Conservation (phyloP, 2,113 vertebrate genomes). For the Machaerirhynchus nigripectus region DNA sequence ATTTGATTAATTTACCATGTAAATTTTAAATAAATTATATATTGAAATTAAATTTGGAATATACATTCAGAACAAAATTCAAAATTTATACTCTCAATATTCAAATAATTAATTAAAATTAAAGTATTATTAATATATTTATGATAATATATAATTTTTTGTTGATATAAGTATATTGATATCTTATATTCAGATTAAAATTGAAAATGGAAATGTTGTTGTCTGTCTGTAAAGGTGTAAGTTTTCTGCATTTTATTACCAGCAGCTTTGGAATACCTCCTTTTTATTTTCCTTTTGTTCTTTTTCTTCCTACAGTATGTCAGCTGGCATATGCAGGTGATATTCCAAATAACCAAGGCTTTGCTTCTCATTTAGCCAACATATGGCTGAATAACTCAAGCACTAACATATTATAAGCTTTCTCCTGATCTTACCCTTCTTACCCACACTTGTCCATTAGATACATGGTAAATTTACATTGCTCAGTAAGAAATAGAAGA, state of each 20-base stretch:
- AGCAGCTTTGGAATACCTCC: not conserved
- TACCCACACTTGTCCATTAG: not conserved
- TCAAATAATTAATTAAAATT: not conserved
- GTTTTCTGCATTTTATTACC: not conserved
- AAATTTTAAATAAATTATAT: not conserved
- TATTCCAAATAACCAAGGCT: not conserved
- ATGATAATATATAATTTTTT: not conserved
- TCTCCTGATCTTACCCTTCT: not conserved
- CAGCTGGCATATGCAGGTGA: not conserved
- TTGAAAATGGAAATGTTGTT: not conserved
- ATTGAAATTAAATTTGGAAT: not conserved
- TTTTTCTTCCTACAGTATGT: not conserved
- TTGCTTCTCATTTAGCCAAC: not conserved
- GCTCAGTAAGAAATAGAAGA: not conserved
- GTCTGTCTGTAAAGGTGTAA: not conserved
- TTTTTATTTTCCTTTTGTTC: not conserved
- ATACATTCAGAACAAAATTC: not conserved
- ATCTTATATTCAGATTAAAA: not conserved
- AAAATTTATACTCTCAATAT: not conserved
- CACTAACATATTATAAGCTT: not conserved
- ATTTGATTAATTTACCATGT: not conserved
- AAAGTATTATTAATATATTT: not conserved
- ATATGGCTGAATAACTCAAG: not conserved
- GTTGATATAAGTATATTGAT: not conserved
- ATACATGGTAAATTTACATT: not conserved